phyloP scores from a whole-genome alignment of 2,888 invertebrate species.

The Erynnis tages region DNA sequence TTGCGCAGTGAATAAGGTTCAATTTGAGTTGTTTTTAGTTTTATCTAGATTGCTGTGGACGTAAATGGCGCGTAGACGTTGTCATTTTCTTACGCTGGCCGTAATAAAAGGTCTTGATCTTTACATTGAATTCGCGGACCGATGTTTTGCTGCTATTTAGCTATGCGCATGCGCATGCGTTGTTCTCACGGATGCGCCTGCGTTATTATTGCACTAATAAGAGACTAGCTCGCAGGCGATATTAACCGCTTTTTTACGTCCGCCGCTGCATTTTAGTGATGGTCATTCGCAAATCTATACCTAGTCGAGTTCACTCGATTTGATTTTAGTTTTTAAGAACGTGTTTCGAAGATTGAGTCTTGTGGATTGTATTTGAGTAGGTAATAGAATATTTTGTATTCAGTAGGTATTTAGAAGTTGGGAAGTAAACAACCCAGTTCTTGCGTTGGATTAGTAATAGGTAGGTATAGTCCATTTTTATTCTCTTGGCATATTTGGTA shows the following conservation, averaged over 20 bases:
- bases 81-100: conserved; percentile 59
- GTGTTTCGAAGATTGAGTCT: no score
- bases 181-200: conserved; percentile 30
- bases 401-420: no score
- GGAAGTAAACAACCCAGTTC: no score
- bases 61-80: conserved; percentile 57
- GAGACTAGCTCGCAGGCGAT: conserved; percentile 11
- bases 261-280: conserved; percentile 1
- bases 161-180: conserved; percentile 55
- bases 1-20: conserved; percentile 42
- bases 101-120: conserved; percentile 74
- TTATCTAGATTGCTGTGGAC: conserved; percentile 41
- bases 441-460: no score
- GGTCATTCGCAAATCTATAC: conserved; percentile 4
- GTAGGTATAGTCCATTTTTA: no score
- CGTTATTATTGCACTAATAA: conserved; percentile 25
- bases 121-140: conserved; percentile 67
- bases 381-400: no score
- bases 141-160: conserved; percentile 49
- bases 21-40: conserved; percentile 39
- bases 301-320: no score
- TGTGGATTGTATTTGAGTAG: no score
- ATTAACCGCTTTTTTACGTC: conserved; percentile 16
- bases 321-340: no score
- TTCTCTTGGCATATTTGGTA: no score